phyloP scores from a whole-genome alignment of 2,113 vertebrate species.

The Craseonycteris thonglongyai region DNA sequence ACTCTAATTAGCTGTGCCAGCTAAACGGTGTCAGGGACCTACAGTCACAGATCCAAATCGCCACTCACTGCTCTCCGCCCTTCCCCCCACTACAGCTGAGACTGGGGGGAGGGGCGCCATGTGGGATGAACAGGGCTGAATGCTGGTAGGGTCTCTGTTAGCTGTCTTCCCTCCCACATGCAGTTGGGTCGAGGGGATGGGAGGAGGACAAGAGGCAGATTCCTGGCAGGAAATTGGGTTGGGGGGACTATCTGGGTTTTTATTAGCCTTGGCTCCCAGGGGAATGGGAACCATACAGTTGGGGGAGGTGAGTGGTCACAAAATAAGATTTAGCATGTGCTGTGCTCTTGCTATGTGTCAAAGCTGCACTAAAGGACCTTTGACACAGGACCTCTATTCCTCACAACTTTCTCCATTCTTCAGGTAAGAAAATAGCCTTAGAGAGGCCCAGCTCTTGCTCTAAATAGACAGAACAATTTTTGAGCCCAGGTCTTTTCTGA shows the following conservation, averaged over 20 bases:
- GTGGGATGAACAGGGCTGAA: not conserved
- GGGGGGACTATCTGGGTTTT: not conserved
- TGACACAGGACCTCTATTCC: not conserved
- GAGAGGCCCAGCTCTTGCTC: not conserved
- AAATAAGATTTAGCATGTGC: not conserved
- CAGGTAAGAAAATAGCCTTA: not conserved
- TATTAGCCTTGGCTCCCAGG: not conserved
- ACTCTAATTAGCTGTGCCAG: slow-evolving; percentile 58
- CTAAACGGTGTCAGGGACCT: slow-evolving; percentile 45
- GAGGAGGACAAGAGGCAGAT: not conserved
- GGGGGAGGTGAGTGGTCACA: not conserved
- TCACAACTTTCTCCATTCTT: not conserved
- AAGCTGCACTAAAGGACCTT: not conserved
- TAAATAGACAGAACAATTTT: not conserved
- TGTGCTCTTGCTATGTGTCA: not conserved
- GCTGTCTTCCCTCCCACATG: not conserved
- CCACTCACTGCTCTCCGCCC: not conserved
- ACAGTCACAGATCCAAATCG: slow-evolving; percentile 18
- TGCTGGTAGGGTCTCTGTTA: not conserved
- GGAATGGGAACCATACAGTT: not conserved
- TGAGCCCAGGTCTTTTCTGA: not conserved
- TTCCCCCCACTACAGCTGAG: not conserved
- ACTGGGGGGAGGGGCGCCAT: not conserved
- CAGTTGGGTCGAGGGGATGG: not conserved
- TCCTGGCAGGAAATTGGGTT: not conserved